Conservation (phyloP, 1,140 invertebrate genomes). For the Copidosoma floridanum region DNA sequence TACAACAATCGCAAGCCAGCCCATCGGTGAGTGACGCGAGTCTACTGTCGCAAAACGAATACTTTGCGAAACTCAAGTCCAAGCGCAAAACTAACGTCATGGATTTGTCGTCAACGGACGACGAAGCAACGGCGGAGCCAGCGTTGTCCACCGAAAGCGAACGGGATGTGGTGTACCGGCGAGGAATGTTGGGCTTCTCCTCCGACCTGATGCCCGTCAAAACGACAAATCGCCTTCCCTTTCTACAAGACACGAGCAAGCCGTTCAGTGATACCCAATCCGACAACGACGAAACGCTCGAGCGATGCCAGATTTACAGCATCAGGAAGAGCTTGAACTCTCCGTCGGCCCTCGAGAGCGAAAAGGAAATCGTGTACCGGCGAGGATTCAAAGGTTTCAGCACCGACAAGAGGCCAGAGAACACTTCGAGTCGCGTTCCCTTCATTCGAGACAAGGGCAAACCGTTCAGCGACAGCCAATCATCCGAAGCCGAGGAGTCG, state of each 20-base stretch:
- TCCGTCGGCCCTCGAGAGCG: neutral
- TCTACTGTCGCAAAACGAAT: too few species aligned
- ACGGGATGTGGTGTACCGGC: neutral
- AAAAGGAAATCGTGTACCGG: neutral
- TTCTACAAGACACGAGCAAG: neutral
- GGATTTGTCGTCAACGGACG: slow-evolving; percentile 12
- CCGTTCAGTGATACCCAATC: slow-evolving; percentile 11
- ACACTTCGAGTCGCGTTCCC: too few species aligned
- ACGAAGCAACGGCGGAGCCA: neutral
- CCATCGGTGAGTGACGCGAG: too few species aligned
- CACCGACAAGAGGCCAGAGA: neutral
- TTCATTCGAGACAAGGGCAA: too few species aligned
- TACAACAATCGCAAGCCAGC: too few species aligned
- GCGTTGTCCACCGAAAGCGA: neutral
- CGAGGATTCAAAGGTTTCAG: neutral
- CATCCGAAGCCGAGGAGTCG: too few species aligned
- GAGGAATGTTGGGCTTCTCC: neutral
- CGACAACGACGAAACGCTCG: neutral
- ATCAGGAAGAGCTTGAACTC: too few species aligned
- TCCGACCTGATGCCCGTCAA: neutral
- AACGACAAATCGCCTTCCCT: neutral
- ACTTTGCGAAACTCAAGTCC: slow-evolving; percentile 26
- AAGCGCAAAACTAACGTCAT: slow-evolving; percentile 28
- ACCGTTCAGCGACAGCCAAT: slow-evolving; percentile 21
- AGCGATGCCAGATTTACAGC: neutral